phyloP scores from a whole-genome alignment of 2,797 vertebrate genomes.

The Lacerta agilis region DNA sequence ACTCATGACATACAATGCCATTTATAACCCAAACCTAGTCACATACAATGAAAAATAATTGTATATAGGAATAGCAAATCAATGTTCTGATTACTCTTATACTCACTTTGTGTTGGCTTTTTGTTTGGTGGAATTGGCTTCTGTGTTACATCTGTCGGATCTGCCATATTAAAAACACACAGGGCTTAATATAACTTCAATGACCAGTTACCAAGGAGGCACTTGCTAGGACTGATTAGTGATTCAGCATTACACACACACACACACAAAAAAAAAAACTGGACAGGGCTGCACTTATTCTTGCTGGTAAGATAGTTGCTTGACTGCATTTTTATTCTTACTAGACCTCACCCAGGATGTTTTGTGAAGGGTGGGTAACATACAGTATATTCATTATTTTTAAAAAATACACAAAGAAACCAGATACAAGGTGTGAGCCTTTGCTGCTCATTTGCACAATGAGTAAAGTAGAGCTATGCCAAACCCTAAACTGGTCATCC shows the following conservation, averaged over 20 bases:
- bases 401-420: too few relatives aligned
- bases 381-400: too few relatives aligned
- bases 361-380: too few relatives aligned
- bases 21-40: not conserved
- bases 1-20: not conserved
- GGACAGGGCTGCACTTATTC: too few relatives aligned
- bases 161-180: not conserved
- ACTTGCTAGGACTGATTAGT: not conserved
- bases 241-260: not conserved
- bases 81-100: not conserved
- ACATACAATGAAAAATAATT: not conserved
- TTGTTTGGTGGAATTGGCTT: not conserved
- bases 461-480: not conserved
- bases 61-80: not conserved
- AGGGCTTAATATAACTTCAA: not conserved
- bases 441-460: not conserved
- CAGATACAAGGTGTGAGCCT: not conserved
- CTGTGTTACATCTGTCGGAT: not conserved
- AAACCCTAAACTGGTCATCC: too few relatives aligned
- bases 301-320: too few relatives aligned
- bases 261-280: not conserved
- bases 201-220: not conserved
- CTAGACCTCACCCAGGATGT: too few relatives aligned
- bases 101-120: conserved; percentile 21
- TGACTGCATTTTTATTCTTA: too few relatives aligned